phyloP scores from a whole-genome alignment of 2,797 vertebrate genomes.

The Acestrorhynchus altus region DNA sequence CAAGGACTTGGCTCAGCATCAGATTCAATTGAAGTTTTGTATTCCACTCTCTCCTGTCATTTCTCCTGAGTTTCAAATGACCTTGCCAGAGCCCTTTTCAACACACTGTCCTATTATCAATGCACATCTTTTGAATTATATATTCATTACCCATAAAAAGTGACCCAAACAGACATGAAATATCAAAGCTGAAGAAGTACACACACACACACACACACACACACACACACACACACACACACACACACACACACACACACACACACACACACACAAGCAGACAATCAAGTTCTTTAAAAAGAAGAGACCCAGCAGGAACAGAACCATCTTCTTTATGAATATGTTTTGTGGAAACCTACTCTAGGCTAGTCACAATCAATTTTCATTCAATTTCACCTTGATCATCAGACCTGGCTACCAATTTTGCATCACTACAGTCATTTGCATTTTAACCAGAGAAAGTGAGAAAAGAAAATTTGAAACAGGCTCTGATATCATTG shows the following conservation, averaged over 20 bases:
- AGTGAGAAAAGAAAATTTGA: no score
- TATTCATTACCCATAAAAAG: not conserved
- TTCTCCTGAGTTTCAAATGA: not conserved
- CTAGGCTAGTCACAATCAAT: not conserved
- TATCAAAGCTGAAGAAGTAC: not conserved
- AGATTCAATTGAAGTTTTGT: not conserved
- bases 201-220: not conserved
- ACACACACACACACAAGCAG: not conserved
- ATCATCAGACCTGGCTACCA: not conserved
- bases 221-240: no score
- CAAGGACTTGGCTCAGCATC: conserved; percentile 17
- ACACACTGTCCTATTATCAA: not conserved
- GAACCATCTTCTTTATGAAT: not conserved
- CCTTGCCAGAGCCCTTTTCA: not conserved
- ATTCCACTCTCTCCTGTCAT: not conserved
- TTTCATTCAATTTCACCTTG: not conserved
- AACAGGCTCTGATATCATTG: no score
- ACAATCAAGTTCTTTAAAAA: not conserved
- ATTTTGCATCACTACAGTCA: not conserved
- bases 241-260: not conserved
- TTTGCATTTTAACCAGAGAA: no score
- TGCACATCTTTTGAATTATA: not conserved
- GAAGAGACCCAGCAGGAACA: not conserved
- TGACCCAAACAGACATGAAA: not conserved
- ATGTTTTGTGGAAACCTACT: not conserved